phyloP scores from a whole-genome alignment of 2,888 invertebrate species.

The Drosophila peninsularis region DNA sequence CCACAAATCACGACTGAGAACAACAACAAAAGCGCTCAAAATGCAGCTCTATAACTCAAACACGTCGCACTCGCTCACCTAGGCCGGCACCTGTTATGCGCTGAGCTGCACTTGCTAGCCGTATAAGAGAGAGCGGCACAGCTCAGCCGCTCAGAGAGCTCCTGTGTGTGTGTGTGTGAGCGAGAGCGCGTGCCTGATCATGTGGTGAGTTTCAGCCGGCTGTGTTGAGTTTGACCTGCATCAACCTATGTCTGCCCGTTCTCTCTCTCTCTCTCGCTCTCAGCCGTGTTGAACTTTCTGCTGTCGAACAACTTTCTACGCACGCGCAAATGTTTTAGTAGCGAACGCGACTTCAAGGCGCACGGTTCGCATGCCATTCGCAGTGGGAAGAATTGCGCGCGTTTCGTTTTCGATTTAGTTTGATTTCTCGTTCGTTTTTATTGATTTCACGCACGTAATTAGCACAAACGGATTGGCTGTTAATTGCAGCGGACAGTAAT shows the following conservation, averaged over 20 bases:
- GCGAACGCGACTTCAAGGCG: constrained; percentile 57
- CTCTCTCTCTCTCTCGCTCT: constrained; percentile 9
- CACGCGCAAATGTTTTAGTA: constrained; percentile 52
- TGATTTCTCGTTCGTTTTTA: constrained; percentile 35
- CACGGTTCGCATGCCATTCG: constrained; percentile 33
- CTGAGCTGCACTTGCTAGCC: constrained; percentile 51
- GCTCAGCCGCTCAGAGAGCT: not conserved
- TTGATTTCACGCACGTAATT: constrained; percentile 79
- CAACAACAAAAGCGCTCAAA: constrained; percentile 26
- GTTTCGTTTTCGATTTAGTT: constrained; percentile 4
- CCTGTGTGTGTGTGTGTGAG: constrained; percentile 1
- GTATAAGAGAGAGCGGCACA: constrained; percentile 1
- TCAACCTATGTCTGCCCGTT: constrained; percentile 62
- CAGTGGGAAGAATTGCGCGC: not conserved
- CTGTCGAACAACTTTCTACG: constrained; percentile 59
- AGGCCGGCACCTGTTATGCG: constrained; percentile 60
- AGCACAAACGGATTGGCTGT: constrained; percentile 80
- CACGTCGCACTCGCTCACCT: constrained; percentile 16
- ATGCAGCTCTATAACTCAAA: constrained; percentile 21
- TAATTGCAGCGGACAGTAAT: constrained; percentile 76
- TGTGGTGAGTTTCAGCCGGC: constrained; percentile 41
- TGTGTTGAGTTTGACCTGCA: constrained; percentile 72
- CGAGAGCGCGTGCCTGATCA: constrained; percentile 10
- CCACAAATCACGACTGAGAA: constrained; percentile 46
- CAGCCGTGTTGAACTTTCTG: constrained; percentile 23